phyloP scores from a whole-genome alignment of 2,888 invertebrate species.

The Spodoptera picta region DNA sequence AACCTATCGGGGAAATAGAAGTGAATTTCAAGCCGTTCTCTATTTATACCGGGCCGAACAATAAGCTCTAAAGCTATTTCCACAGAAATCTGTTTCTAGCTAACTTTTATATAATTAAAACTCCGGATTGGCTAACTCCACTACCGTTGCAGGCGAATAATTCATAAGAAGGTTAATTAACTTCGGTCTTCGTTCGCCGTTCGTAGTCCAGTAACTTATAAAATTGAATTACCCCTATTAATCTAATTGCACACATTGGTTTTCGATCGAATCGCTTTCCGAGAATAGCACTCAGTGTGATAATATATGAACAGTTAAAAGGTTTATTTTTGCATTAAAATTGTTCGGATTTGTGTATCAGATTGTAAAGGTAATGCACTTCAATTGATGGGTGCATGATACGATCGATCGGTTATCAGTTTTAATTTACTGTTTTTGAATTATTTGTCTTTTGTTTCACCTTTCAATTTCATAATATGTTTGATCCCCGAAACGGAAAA shows the following conservation, averaged over 20 bases:
- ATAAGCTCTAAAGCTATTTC: constrained; percentile 61
- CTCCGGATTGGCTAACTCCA: constrained; percentile 70
- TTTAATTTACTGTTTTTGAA: no score
- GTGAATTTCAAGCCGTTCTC: constrained; percentile 22
- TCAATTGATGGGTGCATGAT: not conserved
- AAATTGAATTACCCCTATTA: constrained; percentile 66
- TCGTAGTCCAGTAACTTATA: constrained; percentile 58
- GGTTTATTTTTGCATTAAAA: constrained; percentile 3
- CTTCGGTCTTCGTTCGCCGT: constrained; percentile 66
- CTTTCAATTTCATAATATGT: no score
- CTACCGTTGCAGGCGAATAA: constrained; percentile 70
- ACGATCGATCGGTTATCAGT: no score
- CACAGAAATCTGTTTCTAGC: constrained; percentile 64
- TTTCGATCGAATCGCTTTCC: constrained; percentile 19
- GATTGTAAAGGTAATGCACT: not conserved
- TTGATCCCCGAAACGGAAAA: no score
- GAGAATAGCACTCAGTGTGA: constrained; percentile 12
- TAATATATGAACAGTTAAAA: constrained; percentile 20
- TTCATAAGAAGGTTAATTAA: constrained; percentile 78
- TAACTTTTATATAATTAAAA: constrained; percentile 75
- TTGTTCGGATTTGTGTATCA: not conserved
- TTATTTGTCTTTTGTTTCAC: no score
- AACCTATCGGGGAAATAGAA: not conserved
- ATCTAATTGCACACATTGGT: constrained; percentile 56
- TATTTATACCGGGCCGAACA: constrained; percentile 54